Conservation (phyloP, 64 coral and sea anemone genomes). For the Dendrophyllia cribrosa region DNA sequence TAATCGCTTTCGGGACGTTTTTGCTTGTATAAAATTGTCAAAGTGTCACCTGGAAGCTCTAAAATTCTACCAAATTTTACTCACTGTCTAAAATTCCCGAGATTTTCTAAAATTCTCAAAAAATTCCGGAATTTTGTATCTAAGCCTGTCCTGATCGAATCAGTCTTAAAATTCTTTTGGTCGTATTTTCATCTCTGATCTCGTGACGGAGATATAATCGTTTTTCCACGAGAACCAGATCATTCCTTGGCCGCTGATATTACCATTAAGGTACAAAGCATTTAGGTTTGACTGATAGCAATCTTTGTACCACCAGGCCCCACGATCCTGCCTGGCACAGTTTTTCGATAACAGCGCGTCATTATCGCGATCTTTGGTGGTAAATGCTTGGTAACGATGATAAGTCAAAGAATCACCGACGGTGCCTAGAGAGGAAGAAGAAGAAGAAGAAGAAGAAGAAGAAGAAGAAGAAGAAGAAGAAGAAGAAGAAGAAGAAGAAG, state of each 20-base stretch:
- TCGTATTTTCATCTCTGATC: conserved; percentile 29
- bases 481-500: too few species aligned
- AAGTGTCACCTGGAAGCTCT: too few species aligned
- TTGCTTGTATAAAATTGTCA: too few species aligned
- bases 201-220: neutral
- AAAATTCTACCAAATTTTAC: too few species aligned
- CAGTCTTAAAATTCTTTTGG: neutral
- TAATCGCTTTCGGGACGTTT: too few species aligned
- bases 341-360: neutral
- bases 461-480: too few species aligned
- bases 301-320: conserved; percentile 51
- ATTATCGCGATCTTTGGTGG: conserved; percentile 47
- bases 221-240: conserved; percentile 6
- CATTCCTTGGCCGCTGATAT: neutral
- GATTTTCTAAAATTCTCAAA: too few species aligned
- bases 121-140: too few species aligned
- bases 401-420: neutral
- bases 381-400: conserved; percentile 6
- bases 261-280: conserved; percentile 7
- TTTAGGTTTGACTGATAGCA: conserved; percentile 29
- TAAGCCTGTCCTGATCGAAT: too few species aligned
- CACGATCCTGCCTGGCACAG: neutral
- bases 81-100: too few species aligned
- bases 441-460: neutral
- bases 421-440: neutral